Percentiles rank a stretch among this genome's conserved stretches.
phyloP scores from a whole-genome alignment of 2,888 invertebrate species.

The Pheosia gnoma region DNA sequence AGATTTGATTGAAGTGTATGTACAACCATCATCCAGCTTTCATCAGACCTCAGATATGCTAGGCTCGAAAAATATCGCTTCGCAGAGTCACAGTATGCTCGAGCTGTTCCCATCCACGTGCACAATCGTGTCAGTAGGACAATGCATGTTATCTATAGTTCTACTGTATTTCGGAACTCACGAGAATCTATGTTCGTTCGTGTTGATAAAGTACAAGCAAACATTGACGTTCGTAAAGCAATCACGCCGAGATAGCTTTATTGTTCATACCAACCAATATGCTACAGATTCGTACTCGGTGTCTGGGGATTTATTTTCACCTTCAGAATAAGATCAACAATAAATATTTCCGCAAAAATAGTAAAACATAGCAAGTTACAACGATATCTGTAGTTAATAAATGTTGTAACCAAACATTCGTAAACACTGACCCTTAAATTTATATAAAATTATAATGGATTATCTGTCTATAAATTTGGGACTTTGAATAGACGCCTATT shows the following conservation, averaged over 20 bases:
- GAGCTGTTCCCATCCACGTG: not conserved
- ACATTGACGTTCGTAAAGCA: slow-evolving; percentile 32
- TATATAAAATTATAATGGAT: too few species aligned
- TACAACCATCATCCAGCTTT: not conserved
- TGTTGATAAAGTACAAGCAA: slow-evolving; percentile 22
- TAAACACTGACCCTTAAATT: too few species aligned
- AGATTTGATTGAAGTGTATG: not conserved
- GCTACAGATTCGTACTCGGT: not conserved
- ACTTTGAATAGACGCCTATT: too few species aligned
- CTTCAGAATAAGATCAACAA: too few species aligned
- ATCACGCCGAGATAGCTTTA: slow-evolving; percentile 37
- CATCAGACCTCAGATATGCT: not conserved
- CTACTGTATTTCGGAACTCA: slow-evolving; percentile 14
- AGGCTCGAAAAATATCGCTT: not conserved
- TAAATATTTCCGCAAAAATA: too few species aligned
- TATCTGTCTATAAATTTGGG: too few species aligned
- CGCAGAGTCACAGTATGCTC: not conserved
- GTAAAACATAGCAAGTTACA: too few species aligned
- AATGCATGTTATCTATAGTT: slow-evolving; percentile 18
- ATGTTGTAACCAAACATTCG: too few species aligned
- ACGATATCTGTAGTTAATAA: too few species aligned
- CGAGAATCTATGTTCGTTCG: slow-evolving; percentile 15
- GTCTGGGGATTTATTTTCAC: too few species aligned
- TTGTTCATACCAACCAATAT: slow-evolving; percentile 23
- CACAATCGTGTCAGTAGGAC: slow-evolving; percentile 3